A percentile compares a stretch with the other conserved stretches of the same genome.
phyloP scores from a whole-genome alignment of 2,113 vertebrate species.

The Trogon surrucura region DNA sequence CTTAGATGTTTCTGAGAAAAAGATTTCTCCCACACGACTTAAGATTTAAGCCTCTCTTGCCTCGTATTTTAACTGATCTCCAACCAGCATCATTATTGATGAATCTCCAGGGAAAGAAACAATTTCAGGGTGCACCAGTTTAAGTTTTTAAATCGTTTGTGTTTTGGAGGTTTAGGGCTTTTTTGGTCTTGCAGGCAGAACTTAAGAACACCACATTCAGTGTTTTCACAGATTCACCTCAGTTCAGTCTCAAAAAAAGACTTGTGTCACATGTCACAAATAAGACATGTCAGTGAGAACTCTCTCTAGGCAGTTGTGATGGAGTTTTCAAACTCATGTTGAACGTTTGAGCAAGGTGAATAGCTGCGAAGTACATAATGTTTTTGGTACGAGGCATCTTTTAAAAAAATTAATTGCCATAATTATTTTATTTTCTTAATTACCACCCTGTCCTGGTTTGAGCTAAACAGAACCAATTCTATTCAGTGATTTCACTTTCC shows the following conservation, averaged over 20 bases:
- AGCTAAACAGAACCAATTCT: no score
- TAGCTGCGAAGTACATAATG: background rate
- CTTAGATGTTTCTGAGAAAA: background rate
- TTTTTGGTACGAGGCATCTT: background rate
- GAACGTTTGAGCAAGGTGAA: background rate
- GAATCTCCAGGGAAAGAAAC: background rate
- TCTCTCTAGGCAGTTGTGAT: background rate
- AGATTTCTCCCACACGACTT: background rate
- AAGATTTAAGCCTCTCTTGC: background rate
- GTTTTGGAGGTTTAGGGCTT: background rate
- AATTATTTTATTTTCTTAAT: background rate
- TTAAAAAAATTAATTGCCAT: background rate
- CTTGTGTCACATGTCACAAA: background rate
- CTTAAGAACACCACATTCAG: background rate
- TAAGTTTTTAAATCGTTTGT: background rate
- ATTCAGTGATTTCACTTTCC: no score
- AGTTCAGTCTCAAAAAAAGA: background rate
- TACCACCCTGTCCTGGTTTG: no score
- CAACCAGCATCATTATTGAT: background rate
- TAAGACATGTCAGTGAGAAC: fast-evolving
- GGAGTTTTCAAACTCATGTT: background rate
- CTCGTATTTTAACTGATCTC: background rate
- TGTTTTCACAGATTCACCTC: background rate
- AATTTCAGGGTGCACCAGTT: background rate
- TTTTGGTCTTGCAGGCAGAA: background rate